These are phyloP conservation scores for Mythimna loreyi DNA, from an alignment of 2,888 invertebrate species.

Conservation along the genomic window DNA sequence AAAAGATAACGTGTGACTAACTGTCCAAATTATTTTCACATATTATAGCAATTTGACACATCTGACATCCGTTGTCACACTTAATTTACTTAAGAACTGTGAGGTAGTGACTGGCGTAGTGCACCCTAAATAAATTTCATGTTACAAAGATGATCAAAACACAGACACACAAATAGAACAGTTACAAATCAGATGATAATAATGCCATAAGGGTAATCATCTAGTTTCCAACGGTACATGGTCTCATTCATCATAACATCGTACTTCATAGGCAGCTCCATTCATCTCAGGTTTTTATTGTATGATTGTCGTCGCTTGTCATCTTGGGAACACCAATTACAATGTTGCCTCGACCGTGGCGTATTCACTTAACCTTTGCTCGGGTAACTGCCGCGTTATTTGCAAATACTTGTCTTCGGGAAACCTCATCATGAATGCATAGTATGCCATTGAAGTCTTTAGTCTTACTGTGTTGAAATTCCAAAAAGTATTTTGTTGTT, in stretches of 20 bases:
- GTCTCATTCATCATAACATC: constrained; percentile 39
- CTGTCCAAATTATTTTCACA: constrained; percentile 6
- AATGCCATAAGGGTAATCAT: neutral
- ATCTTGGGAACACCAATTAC: constrained; percentile 77
- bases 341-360: constrained; percentile 72
- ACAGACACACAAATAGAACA: neutral
- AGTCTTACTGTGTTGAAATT: constrained; percentile 8
- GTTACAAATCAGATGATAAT: constrained; percentile 9
- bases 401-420: constrained; percentile 48
- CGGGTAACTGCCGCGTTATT: constrained; percentile 48
- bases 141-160: neutral
- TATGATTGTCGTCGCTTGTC: constrained; percentile 79
- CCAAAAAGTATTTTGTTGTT: neutral
- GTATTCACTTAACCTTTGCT: constrained; percentile 67
- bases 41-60: constrained; percentile 10
- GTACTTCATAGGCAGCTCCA: constrained; percentile 53
- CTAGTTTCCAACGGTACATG: constrained; percentile 17
- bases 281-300: constrained; percentile 75
- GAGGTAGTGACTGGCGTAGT: neutral
- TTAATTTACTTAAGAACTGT: constrained; percentile 12
- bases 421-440: constrained; percentile 24
- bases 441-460: constrained; percentile 22
- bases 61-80: neutral
- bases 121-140: too few relatives aligned
- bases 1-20: constrained; percentile 17